Base-by-base conservation (phyloP, 1,140 invertebrate species). In the Leptoteleia sp. region DNA sequence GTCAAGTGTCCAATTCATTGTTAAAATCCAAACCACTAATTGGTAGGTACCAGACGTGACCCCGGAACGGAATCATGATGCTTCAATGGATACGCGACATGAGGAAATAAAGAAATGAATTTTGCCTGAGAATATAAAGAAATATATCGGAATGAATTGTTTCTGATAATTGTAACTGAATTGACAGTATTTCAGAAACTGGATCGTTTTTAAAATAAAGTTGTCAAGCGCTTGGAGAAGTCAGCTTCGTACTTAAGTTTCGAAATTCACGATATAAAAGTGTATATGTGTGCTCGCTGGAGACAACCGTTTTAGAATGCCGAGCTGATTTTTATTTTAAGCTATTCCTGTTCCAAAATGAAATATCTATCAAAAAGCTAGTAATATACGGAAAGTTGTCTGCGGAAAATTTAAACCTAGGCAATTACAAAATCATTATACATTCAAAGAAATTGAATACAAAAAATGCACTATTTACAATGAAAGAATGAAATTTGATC, bases 241-340 rank as follows among this genome's bases (percentile, higher is more conserved):
- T 42, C 38, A n/a, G 5, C 9, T 42, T 42, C 17, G 12, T 38
- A 16, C 35, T 38, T 38, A 1, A 7, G n/a, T 38, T 38, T 42
- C 17, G 16, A 42, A 17, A 42, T 42, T 19, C 16, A 11, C 22
- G 16, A 42, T n/a, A 42, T 42, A 19, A 42, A 42, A 19, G 16
- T 11, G 17, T 8, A 42, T 19, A 17, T n/a, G n/a, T 19, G 11
- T 5, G 15, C 11, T 42, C 4, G 11, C 38, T 42, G 38, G 38
- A 42, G 9, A 22, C 7, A 42, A 19, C 38, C 0, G 5, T 42
- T 22, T 19, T 22, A 42, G 17, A 42, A 19, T 19, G 8, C 8
- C 15, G 17, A 42, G n/a, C 17, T 42, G 17, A 19, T 19, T 19
- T 42, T 42, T 42, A 42, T 42, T 42, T 42, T 42, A 42, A 42